Base-by-base conservation (phyloP, 2,888 invertebrate species). In the Hyposoter didymator region DNA sequence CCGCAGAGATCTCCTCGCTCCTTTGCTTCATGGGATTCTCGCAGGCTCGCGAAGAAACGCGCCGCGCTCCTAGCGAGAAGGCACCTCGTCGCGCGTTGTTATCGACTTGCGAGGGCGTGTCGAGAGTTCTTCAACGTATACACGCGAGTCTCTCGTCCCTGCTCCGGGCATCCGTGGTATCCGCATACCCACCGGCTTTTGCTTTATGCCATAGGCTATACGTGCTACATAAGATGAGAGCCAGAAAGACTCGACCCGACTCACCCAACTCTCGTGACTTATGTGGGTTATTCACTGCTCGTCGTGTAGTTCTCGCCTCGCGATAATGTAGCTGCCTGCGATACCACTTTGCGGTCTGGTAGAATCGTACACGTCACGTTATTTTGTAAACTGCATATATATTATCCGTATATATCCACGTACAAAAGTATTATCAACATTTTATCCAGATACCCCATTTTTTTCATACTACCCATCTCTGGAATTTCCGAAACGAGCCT, bases 241-340 rank as follows among this genome's bases (percentile, higher is more conserved):
- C 32, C 67, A 52, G 52, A 78, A n/a, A 47, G 43, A 67, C 28
- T 19, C 75, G 45, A 22, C 74, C 79, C 78, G 85, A 52, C 55
- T 79, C 82, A 43, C 66, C 67, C 82, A 84, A 87, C 66, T 59
- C 69, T 76, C 55, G 70, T 82, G 83, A 82, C 84, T 87, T 86
- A 86, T 87, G 88, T 84, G 86, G 83, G 87, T 84, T 90, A 90
- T 84, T 90, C 84, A 87, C 90, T 72, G 89, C 75, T 87, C 88
- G 87, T 88, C 90, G 89, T 87, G 88, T 85, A 88, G 86, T 88
- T 90, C 87, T 88, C 90, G 86, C 84, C 90, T 70, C 82, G 86
- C 85, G 92, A 90, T 92, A 92, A 91, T 88, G 89, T 88, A 92
- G 92, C 82, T 89, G 84, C 85, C 91, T 88, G 79, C 85, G 85